Evolutionary conservation across 2,888 invertebrate species (phyloP).

Genomic region (Lacanobia oleracea): DNA sequence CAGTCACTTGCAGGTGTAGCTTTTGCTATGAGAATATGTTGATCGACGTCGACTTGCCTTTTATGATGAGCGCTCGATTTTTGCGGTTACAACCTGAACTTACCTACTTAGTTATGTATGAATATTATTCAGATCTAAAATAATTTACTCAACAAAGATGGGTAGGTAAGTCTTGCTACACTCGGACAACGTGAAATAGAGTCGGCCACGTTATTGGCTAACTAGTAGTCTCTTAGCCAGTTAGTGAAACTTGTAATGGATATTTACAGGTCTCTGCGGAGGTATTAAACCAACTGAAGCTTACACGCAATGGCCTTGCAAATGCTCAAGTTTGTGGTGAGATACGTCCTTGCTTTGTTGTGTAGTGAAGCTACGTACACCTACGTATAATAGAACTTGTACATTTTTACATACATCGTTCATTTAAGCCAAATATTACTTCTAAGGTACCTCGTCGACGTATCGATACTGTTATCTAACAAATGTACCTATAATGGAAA

Average conservation of each 20-base stretch:
- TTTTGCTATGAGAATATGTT: not conserved
- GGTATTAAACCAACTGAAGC: conserved; percentile 69
- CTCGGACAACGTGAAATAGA: conserved; percentile 52
- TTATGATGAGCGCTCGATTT: too few relatives aligned
- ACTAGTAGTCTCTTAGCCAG: conserved; percentile 64
- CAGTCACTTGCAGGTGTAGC: too few relatives aligned
- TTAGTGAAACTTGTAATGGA: conserved; percentile 77
- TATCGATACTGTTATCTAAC: too few relatives aligned
- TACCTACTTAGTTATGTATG: too few relatives aligned
- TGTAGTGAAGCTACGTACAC: not conserved
- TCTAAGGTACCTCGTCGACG: not conserved
- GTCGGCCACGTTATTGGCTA: conserved; percentile 60
- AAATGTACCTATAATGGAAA: not conserved
- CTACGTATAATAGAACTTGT: not conserved
- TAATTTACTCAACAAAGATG: conserved; percentile 25
- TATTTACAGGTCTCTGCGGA: conserved; percentile 75
- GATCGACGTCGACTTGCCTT: not conserved
- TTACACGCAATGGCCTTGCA: conserved; percentile 36
- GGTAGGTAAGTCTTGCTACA: conserved; percentile 26
- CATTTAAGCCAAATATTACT: not conserved
- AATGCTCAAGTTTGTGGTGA: conserved; percentile 50
- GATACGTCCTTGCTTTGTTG: not conserved
- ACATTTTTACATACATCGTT: not conserved
- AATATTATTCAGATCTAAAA: not conserved
- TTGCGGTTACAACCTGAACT: too few relatives aligned